These are phyloP conservation scores for Entelurus aequoreus DNA, from an alignment of 2,113 vertebrate genomes.

Conservation along the genomic window DNA sequence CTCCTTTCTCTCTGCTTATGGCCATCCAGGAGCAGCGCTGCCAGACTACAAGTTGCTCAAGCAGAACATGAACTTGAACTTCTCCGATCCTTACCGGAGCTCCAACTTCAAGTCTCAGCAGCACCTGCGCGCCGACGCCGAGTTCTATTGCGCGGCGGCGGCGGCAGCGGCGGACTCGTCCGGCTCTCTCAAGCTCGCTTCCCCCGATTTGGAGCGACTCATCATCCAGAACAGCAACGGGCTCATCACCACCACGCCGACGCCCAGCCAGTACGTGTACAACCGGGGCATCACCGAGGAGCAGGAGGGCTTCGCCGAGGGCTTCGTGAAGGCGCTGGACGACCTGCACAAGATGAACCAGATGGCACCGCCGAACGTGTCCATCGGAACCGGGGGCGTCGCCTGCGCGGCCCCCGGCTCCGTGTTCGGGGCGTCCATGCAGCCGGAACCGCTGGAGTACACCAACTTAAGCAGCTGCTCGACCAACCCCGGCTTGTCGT, in stretches of 20 bases:
- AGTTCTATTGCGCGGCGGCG: constrained; percentile 64
- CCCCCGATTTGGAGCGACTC: constrained; percentile 85
- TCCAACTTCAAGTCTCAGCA: constrained; percentile 75
- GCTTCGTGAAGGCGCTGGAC: constrained; percentile 88
- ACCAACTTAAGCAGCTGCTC: constrained; percentile 81
- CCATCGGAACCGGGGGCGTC: constrained; percentile 71
- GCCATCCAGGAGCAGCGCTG: constrained; percentile 78
- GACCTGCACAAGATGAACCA: constrained; percentile 93
- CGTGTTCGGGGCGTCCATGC: constrained; percentile 71
- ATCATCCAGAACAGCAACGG: constrained; percentile 89
- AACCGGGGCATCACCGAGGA: constrained; percentile 81
- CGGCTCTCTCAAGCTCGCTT: constrained; percentile 82
- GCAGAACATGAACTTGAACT: constrained; percentile 82
- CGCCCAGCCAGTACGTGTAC: constrained; percentile 75
- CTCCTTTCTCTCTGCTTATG: constrained; percentile 88
- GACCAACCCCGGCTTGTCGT: constrained; percentile 66
- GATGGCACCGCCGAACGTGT: constrained; percentile 86
- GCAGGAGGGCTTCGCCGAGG: constrained; percentile 85
- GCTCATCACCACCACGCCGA: constrained; percentile 82
- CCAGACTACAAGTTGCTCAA: constrained; percentile 84
- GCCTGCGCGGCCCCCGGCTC: constrained; percentile 66
- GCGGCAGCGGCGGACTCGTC: constrained; percentile 64
- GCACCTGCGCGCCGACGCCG: constrained; percentile 69
- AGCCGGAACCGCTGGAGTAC: constrained; percentile 80
- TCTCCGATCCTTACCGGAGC: constrained; percentile 80